Evolutionary conservation across 2,888 invertebrate species (phyloP), one percentile per base, ranked within the genome.

Genomic region (Oscheius sp.): DNA sequence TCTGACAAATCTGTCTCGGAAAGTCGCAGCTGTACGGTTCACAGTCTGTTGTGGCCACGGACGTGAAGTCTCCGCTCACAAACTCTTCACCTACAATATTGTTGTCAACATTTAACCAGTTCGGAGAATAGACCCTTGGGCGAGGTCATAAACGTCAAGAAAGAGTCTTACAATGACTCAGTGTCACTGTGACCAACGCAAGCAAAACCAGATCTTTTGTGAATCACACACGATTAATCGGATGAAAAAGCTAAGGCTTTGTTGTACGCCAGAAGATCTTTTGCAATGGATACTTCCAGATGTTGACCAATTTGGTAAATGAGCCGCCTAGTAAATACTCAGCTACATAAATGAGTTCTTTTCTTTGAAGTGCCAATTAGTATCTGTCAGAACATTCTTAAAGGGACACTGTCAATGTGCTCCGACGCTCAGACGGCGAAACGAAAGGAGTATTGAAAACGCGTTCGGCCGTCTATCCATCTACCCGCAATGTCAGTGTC

Each of bases 51-150:
- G 88, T 88, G 37, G 81, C 80, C 10, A 88, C 83, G 32, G 84
- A 78, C 10, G 82, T 79, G 74, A 82, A 88, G 32, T 83, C 81
- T 11, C 76, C 79, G 47, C 80, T 74, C 9, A 88, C 74, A 72
- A 87, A 87, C 32, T 86, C 78, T 75, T 88, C 88, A 75, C 88
- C 88, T 88, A 63, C 66, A 85, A 66, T 65, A 11, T 53, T 53
- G 32, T 47, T 50, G n/a, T 21, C n/a, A 70, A 70, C 21, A 21
- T 21, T 21, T 33, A 68, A 21, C 21, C 50, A 29, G 11, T 50
- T 48, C 50, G 50, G n/a, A 33, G 29, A 48, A 42, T 21, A 21
- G 21, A 7, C 32, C 60, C n/a, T 37, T 35, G 58, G 58, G 58
- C 4, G 29, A 58, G 58, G 58, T 58, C 33, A 32, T 58, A 58